phyloP scores from a whole-genome alignment of 1,140 invertebrate genomes.

The Heterodera carotae region DNA sequence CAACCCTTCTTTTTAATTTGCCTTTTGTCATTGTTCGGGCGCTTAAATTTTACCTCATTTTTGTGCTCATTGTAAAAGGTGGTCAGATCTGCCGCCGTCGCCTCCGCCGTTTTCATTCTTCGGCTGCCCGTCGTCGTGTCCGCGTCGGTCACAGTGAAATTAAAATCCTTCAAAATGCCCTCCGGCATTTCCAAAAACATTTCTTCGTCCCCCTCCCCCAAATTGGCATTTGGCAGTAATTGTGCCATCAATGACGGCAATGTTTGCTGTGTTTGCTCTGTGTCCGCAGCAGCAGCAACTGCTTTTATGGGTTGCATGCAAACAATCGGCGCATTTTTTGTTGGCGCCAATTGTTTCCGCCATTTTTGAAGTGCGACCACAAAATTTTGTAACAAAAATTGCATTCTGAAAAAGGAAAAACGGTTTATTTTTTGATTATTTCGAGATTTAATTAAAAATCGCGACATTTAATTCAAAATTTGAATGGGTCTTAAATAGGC shows the following conservation, averaged over 20 bases:
- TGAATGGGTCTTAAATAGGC: too few species aligned
- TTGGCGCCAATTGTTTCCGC: background rate
- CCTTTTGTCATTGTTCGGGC: background rate
- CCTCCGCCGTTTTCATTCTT: background rate
- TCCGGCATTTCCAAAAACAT: background rate
- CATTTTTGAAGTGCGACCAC: background rate
- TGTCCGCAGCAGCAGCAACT: background rate
- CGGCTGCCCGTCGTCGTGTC: background rate
- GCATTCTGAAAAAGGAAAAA: background rate
- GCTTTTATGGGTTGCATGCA: background rate
- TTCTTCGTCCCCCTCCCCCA: background rate
- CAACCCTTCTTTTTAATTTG: too few species aligned
- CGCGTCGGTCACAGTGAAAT: background rate
- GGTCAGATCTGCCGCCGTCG: background rate
- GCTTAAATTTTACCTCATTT: slow-evolving; percentile 18
- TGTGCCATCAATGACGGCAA: too few species aligned
- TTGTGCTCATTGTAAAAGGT: background rate
- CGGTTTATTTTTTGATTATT: background rate
- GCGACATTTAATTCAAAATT: too few species aligned
- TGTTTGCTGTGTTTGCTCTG: background rate
- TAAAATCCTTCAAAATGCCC: background rate
- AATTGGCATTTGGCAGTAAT: background rate
- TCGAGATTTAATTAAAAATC: background rate
- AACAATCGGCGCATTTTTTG: background rate
- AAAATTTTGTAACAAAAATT: background rate